Evolutionary conservation across 1,140 invertebrate species (phyloP), one percentile per base, ranked within the genome.

Genomic region (Zaprionus vittiger): DNA sequence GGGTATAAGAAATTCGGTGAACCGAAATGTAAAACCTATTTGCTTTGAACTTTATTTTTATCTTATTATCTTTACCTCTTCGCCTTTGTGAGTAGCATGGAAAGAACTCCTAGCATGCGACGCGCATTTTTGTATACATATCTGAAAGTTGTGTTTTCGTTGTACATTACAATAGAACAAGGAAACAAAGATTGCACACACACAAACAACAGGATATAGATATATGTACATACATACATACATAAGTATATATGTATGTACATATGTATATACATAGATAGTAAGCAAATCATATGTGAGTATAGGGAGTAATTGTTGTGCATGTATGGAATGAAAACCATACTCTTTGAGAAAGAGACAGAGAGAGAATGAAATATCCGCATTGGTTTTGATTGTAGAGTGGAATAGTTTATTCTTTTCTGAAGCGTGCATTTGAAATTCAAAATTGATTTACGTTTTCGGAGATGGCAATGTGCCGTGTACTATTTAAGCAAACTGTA

Each of bases 91-190:
- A 65, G 6, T 70, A 66, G 60, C 65, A 56, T 37, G 37, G 61
- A 52, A 65, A 70, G 2, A n/a, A 78, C 31, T 41, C 55, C 44
- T 49, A 60, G 44, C 47, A 71, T 67, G 41, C 62, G 57, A 62
- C 52, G 66, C 41, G 67, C 47, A 71, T 62, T 57, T 44, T 57
- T 44, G 12, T 66, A 52, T 20, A 22, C 6, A 70, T 56, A 44
- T 71, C 77, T 79, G 73, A 79, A 79, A 76, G 41, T 79, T 79
- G 55, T 64, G 34, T 73, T 17, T 17, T 47, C 41, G 44, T 24
- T 66, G 73, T 59, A 68, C 57, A 52, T 37, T 57, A 72, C 14
- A 60, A 66, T 11, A 56, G 9, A 20, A 55, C 15, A 47, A 47
- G 41, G n/a, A 55, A 41, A 63, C 62, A 73, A 64, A 31, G 17